A percentile compares a stretch with the other conserved stretches of the same genome.
Conservation (phyloP, 2,888 invertebrate species). For the Nomada flava region DNA sequence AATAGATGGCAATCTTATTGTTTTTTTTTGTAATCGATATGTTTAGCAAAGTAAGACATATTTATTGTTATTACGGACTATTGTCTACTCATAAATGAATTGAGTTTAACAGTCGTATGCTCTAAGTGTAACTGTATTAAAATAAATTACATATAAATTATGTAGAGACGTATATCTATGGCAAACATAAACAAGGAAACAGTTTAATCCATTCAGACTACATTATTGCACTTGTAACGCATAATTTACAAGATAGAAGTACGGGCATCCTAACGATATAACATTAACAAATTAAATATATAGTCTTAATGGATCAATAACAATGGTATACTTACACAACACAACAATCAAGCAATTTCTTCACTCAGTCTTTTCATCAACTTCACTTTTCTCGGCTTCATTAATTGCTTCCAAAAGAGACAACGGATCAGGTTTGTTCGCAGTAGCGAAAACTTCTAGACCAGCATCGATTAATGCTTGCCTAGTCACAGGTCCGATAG, state of each 20-base stretch:
- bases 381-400: slow-evolving; percentile 39
- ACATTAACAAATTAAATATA: slow-evolving; percentile 10
- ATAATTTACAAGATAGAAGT: not conserved
- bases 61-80: slow-evolving; percentile 48
- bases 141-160: slow-evolving; percentile 31
- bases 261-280: not conserved
- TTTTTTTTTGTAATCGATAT: slow-evolving; percentile 31
- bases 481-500: slow-evolving; percentile 81
- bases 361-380: slow-evolving; percentile 3
- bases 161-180: not conserved
- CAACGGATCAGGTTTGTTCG: slow-evolving; percentile 79
- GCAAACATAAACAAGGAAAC: slow-evolving; percentile 18
- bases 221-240: not conserved
- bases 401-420: slow-evolving; percentile 75
- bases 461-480: slow-evolving; percentile 74
- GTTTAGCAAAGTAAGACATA: slow-evolving; percentile 41
- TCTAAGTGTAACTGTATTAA: not conserved
- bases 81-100: not conserved
- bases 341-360: slow-evolving; percentile 30
- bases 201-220: slow-evolving; percentile 9
- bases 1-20: slow-evolving; percentile 32
- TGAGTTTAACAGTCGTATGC: slow-evolving; percentile 2
- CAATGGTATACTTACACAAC: slow-evolving; percentile 32
- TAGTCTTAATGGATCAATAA: slow-evolving; percentile 23
- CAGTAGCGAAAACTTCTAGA: slow-evolving; percentile 72